Conservation (phyloP, 2,113 vertebrate species). For the Edolisoma coerulescens region DNA sequence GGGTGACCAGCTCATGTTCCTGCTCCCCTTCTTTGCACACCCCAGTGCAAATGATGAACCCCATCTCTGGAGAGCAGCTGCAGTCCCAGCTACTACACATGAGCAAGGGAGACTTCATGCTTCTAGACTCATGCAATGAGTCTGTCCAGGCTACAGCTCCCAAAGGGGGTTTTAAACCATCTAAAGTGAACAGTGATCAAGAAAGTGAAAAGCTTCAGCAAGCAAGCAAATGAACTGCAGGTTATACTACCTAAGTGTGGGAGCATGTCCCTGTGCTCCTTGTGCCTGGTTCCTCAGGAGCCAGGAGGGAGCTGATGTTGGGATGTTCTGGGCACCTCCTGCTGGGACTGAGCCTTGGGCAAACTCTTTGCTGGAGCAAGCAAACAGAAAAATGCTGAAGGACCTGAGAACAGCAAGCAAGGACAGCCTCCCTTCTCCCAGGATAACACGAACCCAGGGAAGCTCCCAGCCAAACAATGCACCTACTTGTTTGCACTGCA, state of each 20-base stretch:
- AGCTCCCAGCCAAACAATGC: background rate
- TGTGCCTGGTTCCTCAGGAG: accelerated
- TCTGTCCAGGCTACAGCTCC: background rate
- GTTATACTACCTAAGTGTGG: background rate
- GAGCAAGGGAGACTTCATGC: background rate
- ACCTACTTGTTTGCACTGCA: background rate
- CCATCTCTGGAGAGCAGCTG: background rate
- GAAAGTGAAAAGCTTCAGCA: background rate
- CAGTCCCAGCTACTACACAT: background rate
- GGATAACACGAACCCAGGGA: accelerated
- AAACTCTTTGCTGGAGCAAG: background rate
- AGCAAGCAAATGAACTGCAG: background rate
- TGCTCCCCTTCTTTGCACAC: background rate
- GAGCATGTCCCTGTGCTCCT: background rate
- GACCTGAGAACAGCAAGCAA: background rate
- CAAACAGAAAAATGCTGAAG: background rate
- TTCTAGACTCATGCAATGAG: background rate
- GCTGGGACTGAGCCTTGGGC: background rate
- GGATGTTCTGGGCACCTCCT: background rate
- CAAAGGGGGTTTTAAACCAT: background rate
- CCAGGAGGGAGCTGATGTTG: background rate
- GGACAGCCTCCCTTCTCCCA: background rate
- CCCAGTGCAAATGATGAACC: background rate
- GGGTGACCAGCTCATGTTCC: background rate
- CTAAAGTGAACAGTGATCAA: background rate